These are phyloP conservation scores for Hydractinia symbiolongicarpus DNA, from an alignment of 30 jellyfish, hydroid and myxozoan species.

Conservation along the genomic window DNA sequence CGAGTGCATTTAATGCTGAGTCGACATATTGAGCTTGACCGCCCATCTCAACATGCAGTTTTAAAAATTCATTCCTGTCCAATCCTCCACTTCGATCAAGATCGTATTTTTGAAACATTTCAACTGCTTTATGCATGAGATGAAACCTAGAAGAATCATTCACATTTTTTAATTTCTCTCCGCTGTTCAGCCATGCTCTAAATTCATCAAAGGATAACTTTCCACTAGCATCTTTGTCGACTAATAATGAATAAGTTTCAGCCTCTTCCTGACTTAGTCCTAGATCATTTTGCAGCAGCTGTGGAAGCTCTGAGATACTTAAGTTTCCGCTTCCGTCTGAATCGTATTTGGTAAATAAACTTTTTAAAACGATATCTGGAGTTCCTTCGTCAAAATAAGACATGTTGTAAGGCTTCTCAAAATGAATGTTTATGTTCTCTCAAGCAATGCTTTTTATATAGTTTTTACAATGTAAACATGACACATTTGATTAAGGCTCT, in stretches of 20 bases:
- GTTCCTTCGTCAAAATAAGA: conserved; percentile 39
- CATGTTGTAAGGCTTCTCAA: neutral
- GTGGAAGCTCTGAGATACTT: conserved; percentile 4
- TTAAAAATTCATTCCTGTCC: conserved; percentile 30
- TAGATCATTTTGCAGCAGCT: conserved; percentile 17
- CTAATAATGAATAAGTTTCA: conserved; percentile 23
- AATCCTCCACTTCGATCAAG: conserved; percentile 34
- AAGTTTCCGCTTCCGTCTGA: conserved; percentile 36
- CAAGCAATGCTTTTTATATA: neutral
- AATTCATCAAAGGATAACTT: conserved; percentile 39
- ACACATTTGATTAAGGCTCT: no score
- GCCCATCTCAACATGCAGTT: conserved; percentile 36
- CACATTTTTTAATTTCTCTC: conserved; percentile 26
- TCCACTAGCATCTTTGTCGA: conserved; percentile 48
- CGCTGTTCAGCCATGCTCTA: conserved; percentile 37
- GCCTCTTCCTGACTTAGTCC: conserved; percentile 42
- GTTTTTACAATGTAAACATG: neutral
- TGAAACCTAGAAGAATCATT: conserved; percentile 24
- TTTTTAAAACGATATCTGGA: conserved; percentile 43
- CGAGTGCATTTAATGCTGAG: conserved; percentile 31
- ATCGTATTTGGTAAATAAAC: conserved; percentile 35
- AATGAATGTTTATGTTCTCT: neutral
- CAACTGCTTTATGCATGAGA: conserved; percentile 41
- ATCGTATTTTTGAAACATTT: conserved; percentile 26
- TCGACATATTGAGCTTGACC: conserved; percentile 25